Evolutionary conservation across 2,797 vertebrate genomes (phyloP), one percentile per base, ranked within the genome.

Genomic region (Pangasius krempfi): DNA sequence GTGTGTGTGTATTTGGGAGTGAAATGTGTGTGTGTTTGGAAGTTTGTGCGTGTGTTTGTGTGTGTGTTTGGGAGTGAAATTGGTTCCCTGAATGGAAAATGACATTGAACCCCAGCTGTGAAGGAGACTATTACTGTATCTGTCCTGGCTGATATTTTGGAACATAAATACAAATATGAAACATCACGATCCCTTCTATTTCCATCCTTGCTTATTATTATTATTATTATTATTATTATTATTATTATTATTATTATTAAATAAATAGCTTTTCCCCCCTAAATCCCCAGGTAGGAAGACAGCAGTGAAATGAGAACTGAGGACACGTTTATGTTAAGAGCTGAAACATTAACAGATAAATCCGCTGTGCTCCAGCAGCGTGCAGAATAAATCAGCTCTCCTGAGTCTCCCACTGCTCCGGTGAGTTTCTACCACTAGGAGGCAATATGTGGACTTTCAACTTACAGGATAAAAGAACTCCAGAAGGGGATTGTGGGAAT

Each of bases 361-460:
- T 18, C 14, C 54, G 14, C 56, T 1, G 54, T 3, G 80, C 27
- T 62, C 37, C 37, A 82, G 80, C 80, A 44, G 80, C 0, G 13
- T 62, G 54, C 13, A 27, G 80, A 80, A 37, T 40, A 25, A 52
- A 52, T 22, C 30, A 58, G 20, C 20, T 25, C 30, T 60, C 33
- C 60, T n/a, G 20, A 85, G 52, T 8, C 10, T 56, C 30, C 50
- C 47, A 6, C 68, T 86, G 84, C 86, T 85, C 27, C 37, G n/a
- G 14, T 16, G 27, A n/a, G 37, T 40, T 4, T 37, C 84, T 73
- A 76, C 92, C 92, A 93, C 92, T 86, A 90, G 91, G 86, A 90
- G 92, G 91, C 50, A 91, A 89, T 89, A 85, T 80, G 56, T 79
- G 58, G 75, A 88, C 88, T 91, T 66, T 50, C 2, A 40, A 88